Evolutionary conservation across 1,140 invertebrate species (phyloP).

Genomic region (Cyclina sinensis): DNA sequence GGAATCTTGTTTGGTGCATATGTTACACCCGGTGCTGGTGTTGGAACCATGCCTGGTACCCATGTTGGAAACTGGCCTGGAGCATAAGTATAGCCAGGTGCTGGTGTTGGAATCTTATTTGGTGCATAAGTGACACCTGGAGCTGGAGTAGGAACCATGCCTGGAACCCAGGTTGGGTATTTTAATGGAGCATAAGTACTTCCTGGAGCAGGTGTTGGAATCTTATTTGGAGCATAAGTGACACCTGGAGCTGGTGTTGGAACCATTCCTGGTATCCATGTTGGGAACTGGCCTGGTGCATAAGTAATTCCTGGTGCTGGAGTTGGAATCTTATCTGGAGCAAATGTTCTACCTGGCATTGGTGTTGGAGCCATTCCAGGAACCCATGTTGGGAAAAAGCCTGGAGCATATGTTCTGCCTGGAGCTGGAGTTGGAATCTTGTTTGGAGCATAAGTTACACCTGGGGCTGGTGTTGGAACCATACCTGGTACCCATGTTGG

Average conservation of each 20-base stretch:
- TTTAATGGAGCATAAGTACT: constrained; percentile 70
- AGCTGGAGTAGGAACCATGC: constrained; percentile 63
- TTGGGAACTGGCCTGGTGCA: constrained; percentile 71
- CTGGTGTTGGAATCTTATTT: constrained; percentile 65
- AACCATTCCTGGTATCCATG: constrained; percentile 69
- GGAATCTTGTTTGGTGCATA: constrained; percentile 54
- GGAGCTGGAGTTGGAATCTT: constrained; percentile 68
- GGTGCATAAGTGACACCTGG: constrained; percentile 59
- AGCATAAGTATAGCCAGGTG: constrained; percentile 67
- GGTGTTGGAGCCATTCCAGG: constrained; percentile 69
- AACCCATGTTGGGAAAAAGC: constrained; percentile 66
- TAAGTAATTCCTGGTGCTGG: constrained; percentile 74
- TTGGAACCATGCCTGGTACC: constrained; percentile 62
- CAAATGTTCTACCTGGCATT: constrained; percentile 66
- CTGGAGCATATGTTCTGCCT: constrained; percentile 69
- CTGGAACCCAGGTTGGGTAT: constrained; percentile 66
- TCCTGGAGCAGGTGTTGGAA: constrained; percentile 71
- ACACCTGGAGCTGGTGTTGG: constrained; percentile 72
- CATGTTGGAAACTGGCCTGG: constrained; percentile 65
- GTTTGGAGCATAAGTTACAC: constrained; percentile 61
- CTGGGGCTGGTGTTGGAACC: constrained; percentile 67
- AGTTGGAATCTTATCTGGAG: constrained; percentile 72
- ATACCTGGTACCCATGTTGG: constrained; percentile 67
- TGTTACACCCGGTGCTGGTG: constrained; percentile 57
- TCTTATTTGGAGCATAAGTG: constrained; percentile 56